These are phyloP conservation scores for Garrulus glandarius DNA, from an alignment of 2,797 vertebrate species.

Conservation along the genomic window DNA sequence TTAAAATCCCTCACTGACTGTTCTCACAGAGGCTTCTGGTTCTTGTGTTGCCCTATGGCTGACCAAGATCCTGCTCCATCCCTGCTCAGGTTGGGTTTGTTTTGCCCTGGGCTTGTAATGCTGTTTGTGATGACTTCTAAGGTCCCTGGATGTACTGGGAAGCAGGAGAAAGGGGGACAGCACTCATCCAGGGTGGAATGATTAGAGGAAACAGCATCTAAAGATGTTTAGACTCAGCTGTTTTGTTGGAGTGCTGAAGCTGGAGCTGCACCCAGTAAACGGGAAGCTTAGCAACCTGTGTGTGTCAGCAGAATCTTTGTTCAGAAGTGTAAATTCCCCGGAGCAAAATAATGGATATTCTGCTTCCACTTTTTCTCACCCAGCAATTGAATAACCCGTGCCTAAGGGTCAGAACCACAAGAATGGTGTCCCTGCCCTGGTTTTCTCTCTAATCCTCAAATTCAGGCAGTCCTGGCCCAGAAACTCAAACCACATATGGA, in stretches of 20 bases:
- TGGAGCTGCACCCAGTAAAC: not conserved
- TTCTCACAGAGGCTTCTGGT: not conserved
- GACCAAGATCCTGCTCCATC: not conserved
- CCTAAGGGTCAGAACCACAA: not conserved
- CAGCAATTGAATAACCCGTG: not conserved
- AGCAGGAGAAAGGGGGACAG: not conserved
- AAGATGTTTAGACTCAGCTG: not conserved
- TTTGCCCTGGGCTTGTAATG: not conserved
- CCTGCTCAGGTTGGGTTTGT: not conserved
- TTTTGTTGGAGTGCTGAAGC: not conserved
- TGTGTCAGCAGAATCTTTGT: conserved; percentile 3
- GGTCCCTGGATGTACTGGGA: not conserved
- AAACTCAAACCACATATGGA: not conserved
- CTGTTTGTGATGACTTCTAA: not conserved
- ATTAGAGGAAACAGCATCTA: not conserved
- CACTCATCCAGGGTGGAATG: rapidly evolving
- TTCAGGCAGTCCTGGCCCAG: not conserved
- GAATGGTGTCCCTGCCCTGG: not conserved
- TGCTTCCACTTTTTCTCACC: not conserved
- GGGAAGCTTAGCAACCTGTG: not conserved
- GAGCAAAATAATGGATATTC: not conserved
- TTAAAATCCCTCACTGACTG: not conserved
- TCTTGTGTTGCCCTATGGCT: not conserved
- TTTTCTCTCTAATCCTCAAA: not conserved
- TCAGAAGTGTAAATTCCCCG: not conserved